A percentile compares a stretch with the other conserved stretches of the same genome.
Conservation (phyloP, 1,140 invertebrate genomes). For the Brachionus sp. region DNA sequence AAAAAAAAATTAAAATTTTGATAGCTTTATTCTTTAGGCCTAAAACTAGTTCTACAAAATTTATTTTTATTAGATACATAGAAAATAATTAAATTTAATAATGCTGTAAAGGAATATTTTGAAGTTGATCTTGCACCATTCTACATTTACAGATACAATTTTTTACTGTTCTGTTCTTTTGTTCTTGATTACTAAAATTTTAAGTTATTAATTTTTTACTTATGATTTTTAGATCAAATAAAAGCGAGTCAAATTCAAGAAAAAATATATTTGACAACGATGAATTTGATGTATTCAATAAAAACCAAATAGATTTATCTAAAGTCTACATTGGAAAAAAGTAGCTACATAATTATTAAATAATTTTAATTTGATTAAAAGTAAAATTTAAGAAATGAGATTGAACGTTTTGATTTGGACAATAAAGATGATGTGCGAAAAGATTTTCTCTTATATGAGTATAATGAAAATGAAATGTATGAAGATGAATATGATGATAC, state of each 20-base stretch:
- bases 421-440: neutral
- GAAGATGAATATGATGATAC: constrained; percentile 46
- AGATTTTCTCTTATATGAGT: constrained; percentile 1
- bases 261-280: constrained; percentile 41
- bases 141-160: too few relatives aligned
- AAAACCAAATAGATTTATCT: constrained; percentile 3
- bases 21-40: too few relatives aligned
- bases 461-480: constrained; percentile 8
- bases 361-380: neutral
- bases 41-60: too few relatives aligned
- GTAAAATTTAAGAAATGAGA: constrained; percentile 6
- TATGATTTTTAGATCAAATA: neutral
- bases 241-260: neutral
- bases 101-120: too few relatives aligned
- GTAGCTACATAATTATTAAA: neutral
- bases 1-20: too few relatives aligned
- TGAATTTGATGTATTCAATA: constrained; percentile 44
- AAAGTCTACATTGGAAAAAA: constrained; percentile 41
- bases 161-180: too few relatives aligned
- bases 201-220: neutral
- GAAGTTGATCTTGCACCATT: too few relatives aligned
- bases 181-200: too few relatives aligned
- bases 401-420: constrained; percentile 14
- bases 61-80: too few relatives aligned
- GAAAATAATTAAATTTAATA: too few relatives aligned